Percentiles rank a stretch among this genome's conserved stretches.
Evolutionary conservation across 1,140 invertebrate genomes (phyloP).

Genomic region (Heliconius melpomene): DNA sequence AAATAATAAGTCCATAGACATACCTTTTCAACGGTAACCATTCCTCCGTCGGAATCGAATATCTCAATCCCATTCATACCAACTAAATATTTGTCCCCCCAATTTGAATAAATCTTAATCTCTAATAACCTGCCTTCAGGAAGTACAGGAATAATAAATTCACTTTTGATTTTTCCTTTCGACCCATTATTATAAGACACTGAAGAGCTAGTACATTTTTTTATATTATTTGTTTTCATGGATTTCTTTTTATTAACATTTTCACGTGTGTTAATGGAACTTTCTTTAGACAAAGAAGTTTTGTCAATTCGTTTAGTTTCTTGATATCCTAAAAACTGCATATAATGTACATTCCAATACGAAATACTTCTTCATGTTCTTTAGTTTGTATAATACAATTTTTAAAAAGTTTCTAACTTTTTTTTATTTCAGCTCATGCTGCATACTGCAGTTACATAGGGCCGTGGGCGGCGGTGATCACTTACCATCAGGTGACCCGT

Average conservation of each 20-base stretch:
- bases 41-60: constrained; percentile 85
- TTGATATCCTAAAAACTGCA: constrained; percentile 45
- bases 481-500: too few species aligned
- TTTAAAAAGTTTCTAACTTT: too few species aligned
- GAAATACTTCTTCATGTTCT: too few species aligned
- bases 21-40: constrained; percentile 82
- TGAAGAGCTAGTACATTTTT: constrained; percentile 49
- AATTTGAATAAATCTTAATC: constrained; percentile 88
- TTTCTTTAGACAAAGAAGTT: constrained; percentile 42
- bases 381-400: too few species aligned
- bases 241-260: constrained; percentile 33
- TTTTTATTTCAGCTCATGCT: too few species aligned
- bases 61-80: constrained; percentile 91
- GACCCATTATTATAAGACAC: constrained; percentile 10
- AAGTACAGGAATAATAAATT: constrained; percentile 86
- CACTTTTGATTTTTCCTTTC: constrained; percentile 53
- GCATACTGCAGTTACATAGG: too few species aligned
- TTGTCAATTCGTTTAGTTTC: constrained; percentile 42
- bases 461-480: too few species aligned
- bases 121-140: constrained; percentile 85
- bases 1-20: not conserved
- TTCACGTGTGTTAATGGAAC: constrained; percentile 37
- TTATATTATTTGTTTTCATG: constrained; percentile 40
- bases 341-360: too few species aligned
- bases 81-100: constrained; percentile 92